Evolutionary conservation across 35 echinoderm and acorn worm species (phyloP), one percentile per base, ranked within the genome.

Genomic region (Apostichopus japonicus): DNA sequence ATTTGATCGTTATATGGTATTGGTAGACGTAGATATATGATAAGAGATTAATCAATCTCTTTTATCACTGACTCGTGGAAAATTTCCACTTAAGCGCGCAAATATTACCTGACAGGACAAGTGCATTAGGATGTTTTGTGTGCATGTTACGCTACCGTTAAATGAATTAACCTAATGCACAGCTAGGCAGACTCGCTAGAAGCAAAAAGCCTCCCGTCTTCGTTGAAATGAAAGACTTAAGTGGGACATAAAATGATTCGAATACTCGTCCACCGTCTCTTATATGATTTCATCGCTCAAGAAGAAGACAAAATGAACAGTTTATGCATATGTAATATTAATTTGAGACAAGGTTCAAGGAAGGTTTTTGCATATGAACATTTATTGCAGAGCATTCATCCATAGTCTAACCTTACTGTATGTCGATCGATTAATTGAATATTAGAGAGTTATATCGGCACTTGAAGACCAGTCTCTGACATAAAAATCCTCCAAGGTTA

Each of bases 31-130:
- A 75, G 15, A 19, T 75, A 6, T 75, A 23, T n/a, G 4, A 75
- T 75, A 23, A 75, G 21, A 23, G 71, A 75, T 75, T 75, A 75
- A 67, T 67, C 63, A 67, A 75, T 75, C 22, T 23, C 71, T 75
- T 19, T 75, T 75, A 75, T 75, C 71, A 75, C 71, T 75, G 71
- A 75, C 71, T 75, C 71, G 71, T 75, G 71, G 71, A 75, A 75
- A 75, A 75, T 75, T 75, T 75, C 71, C 71, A 75, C 71, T 75
- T 75, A 75, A 75, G 15, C 71, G 71, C 71, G 71, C 71, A 75
- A 75, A 75, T 75, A 75, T 23, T 21, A 75, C 71, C 15, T 75
- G 71, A 75, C 71, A 75, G 71, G 16, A 15, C 71, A 23, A 75
- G 71, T 75, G 71, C 71, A 75, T 75, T 75, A 75, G 71, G 15